phyloP scores from a whole-genome alignment of 2,888 invertebrate species.

The Protonemura montana region DNA sequence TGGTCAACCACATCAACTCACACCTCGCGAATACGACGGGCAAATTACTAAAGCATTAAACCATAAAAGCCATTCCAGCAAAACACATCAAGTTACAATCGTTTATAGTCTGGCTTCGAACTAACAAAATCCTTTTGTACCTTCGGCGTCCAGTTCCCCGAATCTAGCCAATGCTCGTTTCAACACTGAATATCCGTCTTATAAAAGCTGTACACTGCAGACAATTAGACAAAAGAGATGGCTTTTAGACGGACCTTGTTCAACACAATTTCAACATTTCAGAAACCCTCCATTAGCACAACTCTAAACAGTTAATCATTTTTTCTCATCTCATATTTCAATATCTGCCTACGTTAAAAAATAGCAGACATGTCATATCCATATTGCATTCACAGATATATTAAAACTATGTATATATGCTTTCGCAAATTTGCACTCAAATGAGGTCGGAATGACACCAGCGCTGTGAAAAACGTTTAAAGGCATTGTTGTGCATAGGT shows the following conservation, averaged over 20 bases:
- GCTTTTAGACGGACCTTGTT: conserved; percentile 16
- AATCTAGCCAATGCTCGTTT: background rate
- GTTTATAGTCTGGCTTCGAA: background rate
- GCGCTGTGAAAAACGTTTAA: background rate
- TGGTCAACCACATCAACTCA: background rate
- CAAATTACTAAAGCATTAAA: conserved; percentile 13
- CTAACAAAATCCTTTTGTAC: background rate
- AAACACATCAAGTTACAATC: conserved; percentile 13
- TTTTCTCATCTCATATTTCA: conserved; percentile 17
- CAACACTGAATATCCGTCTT: background rate
- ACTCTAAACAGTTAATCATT: conserved; percentile 1
- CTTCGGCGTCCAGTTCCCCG: background rate
- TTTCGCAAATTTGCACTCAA: background rate
- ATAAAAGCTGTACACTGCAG: background rate
- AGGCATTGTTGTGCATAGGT: background rate
- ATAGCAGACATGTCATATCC: background rate
- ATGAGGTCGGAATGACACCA: background rate
- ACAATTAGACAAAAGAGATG: conserved; percentile 24
- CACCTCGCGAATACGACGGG: conserved; percentile 1
- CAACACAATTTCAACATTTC: background rate
- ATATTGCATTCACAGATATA: background rate
- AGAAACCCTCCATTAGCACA: background rate
- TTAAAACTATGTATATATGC: background rate
- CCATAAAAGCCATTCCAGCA: conserved; percentile 13
- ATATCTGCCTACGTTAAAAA: background rate